These are phyloP conservation scores for Lomographa bimaculata DNA, from an alignment of 2,888 invertebrate species.

Conservation along the genomic window DNA sequence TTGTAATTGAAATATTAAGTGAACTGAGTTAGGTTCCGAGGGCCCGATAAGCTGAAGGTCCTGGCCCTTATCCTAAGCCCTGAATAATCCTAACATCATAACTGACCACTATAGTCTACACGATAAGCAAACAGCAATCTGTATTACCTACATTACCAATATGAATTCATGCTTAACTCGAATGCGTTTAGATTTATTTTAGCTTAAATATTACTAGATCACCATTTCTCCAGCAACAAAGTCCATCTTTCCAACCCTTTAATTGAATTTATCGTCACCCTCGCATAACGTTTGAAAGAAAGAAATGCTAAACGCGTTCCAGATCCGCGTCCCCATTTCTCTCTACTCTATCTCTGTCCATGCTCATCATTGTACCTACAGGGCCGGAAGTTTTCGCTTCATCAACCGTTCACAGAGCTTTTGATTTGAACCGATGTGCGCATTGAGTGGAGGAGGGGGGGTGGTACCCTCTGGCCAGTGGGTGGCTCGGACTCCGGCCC, in stretches of 20 bases:
- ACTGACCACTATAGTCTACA: too few species aligned
- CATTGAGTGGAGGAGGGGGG: constrained; percentile 42
- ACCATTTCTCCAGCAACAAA: too few species aligned
- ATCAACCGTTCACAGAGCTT: constrained; percentile 51
- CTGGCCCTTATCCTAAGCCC: too few species aligned
- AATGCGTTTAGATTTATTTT: too few species aligned
- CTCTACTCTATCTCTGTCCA: constrained; percentile 25
- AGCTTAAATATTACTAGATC: too few species aligned
- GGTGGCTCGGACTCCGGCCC: constrained; percentile 38
- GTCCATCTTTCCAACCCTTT: constrained; percentile 7
- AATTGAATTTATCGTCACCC: constrained; percentile 17
- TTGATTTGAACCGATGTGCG: constrained; percentile 60
- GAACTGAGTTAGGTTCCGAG: too few species aligned
- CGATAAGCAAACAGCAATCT: too few species aligned
- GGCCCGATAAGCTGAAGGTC: too few species aligned
- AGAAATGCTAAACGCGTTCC: constrained; percentile 22
- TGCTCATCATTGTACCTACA: constrained; percentile 37
- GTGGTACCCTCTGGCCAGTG: constrained; percentile 28
- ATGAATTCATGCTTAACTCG: too few species aligned
- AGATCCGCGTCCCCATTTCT: constrained; percentile 17
- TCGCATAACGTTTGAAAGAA: constrained; percentile 11
- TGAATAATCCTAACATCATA: too few species aligned
- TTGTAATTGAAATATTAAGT: too few species aligned
- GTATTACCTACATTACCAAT: too few species aligned
- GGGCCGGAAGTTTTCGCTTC: constrained; percentile 49